Percentiles rank a stretch among this genome's conserved stretches.
These are phyloP conservation scores for Myoxocephalus aenaeus DNA, from an alignment of 2,797 vertebrate genomes.

Conservation along the genomic window DNA sequence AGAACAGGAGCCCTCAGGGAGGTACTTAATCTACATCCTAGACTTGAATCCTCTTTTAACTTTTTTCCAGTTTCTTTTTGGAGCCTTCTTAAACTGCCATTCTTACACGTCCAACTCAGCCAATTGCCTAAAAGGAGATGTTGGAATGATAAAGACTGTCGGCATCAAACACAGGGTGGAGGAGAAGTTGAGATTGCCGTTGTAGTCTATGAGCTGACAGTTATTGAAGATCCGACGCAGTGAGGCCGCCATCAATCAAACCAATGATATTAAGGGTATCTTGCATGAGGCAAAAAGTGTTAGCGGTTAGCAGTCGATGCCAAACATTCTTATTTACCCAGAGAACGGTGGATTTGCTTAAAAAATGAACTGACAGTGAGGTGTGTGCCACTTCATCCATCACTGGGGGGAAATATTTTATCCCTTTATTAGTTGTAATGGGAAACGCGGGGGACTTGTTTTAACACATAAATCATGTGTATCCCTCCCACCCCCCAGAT, in stretches of 20 bases:
- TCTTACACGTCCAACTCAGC: slow-evolving; percentile 47
- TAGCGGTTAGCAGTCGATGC: slow-evolving; percentile 71
- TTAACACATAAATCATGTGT: slow-evolving; percentile 85
- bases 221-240: slow-evolving; percentile 48
- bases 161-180: slow-evolving; percentile 38
- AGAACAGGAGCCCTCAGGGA: slow-evolving; percentile 62
- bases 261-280: slow-evolving; percentile 65
- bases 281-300: slow-evolving; percentile 53
- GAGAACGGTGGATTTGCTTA: slow-evolving; percentile 76
- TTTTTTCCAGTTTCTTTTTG: slow-evolving; percentile 46
- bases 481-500: slow-evolving; percentile 52
- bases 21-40: slow-evolving; percentile 60
- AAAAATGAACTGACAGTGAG: slow-evolving; percentile 86
- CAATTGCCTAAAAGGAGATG: slow-evolving; percentile 60
- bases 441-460: slow-evolving; percentile 82
- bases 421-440: slow-evolving; percentile 84
- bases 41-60: slow-evolving; percentile 59
- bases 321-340: slow-evolving; percentile 83
- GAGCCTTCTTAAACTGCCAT: slow-evolving; percentile 56
- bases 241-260: slow-evolving; percentile 64
- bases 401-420: slow-evolving; percentile 82
- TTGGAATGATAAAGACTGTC: slow-evolving; percentile 50
- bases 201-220: slow-evolving; percentile 59
- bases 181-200: slow-evolving; percentile 24
- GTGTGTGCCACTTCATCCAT: slow-evolving; percentile 82